Base-by-base conservation (phyloP, 2,797 vertebrate genomes). In the Oreonectes daqikongensis region DNA sequence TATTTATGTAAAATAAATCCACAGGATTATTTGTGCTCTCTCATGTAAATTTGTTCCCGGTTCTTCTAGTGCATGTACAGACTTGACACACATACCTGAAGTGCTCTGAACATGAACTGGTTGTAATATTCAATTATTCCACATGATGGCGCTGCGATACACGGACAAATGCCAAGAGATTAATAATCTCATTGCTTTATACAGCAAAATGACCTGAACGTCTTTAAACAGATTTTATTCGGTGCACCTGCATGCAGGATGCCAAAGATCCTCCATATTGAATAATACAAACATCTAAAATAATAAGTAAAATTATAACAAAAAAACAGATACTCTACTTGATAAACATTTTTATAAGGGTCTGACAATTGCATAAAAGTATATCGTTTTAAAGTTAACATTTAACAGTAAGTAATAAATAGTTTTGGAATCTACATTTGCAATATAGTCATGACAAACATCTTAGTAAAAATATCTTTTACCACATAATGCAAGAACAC, bases 51-150 rank as follows among this genome's bases (percentile, higher is more conserved):
- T 63, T 7, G 26, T 63, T 1, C 12, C 52, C 1, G n/a, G n/a
- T n/a, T n/a, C n/a, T n/a, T n/a, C n/a, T n/a, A n/a, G 52, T 26
- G 20, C 52, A 53, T 53, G 22, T 24, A 24, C 52, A 55, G 52
- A 55, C 52, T 22, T 12, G 52, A 53, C 52, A 10, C 52, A 10
- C n/a, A 24, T 53, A 24, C 20, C 52, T 24, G 22, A 57, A 26
- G 12, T 5, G 17, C 53, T 12, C 17, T 42, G 24, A 74, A 11
- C 22, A 66, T 11, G 20, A 28, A 38, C 12, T 52, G 14, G 12
- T 32, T 68, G 74, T 76, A 26, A 50, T 69, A 50, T 48, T 17
- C 53, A 76, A 59, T 48, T 15, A 60, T 42, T 60, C 65, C 74
- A 69, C 15, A 17, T 60, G 74, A 17, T 50, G 40, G 52, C 5